Conservation (phyloP, 2,888 invertebrate genomes). For the Lordiphosa fenestrarum region DNA sequence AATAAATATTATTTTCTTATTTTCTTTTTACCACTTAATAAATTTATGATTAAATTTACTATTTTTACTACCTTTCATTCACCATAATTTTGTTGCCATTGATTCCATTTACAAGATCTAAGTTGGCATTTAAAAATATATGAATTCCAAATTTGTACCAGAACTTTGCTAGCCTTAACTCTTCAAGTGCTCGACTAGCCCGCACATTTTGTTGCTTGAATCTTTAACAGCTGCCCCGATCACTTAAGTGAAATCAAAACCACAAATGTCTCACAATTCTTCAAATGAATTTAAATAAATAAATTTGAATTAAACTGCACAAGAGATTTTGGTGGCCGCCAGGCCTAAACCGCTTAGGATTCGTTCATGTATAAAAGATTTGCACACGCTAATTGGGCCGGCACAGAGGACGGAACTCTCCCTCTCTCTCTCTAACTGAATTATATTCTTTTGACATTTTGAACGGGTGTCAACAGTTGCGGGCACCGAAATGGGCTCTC, state of each 20-base stretch:
- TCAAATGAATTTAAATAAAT: slow-evolving; percentile 63
- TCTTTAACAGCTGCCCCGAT: slow-evolving; percentile 23
- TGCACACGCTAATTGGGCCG: slow-evolving; percentile 68
- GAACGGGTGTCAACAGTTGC: slow-evolving; percentile 43
- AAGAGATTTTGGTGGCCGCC: slow-evolving; percentile 17
- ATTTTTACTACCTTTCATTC: no score
- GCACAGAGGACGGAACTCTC: slow-evolving; percentile 23
- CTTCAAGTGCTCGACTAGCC: slow-evolving; percentile 15
- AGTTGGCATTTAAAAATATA: no score
- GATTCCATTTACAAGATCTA: no score
- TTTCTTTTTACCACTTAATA: no score
- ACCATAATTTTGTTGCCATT: no score
- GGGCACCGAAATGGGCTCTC: slow-evolving; percentile 43
- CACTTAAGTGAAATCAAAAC: slow-evolving; percentile 31
- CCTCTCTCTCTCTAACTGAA: slow-evolving; percentile 17
- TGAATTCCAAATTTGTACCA: no score
- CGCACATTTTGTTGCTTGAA: slow-evolving; percentile 19
- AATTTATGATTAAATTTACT: no score
- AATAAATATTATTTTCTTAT: no score
- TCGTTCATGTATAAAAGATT: slow-evolving; percentile 63
- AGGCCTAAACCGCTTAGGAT: slow-evolving; percentile 65
- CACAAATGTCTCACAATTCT: slow-evolving; percentile 41
- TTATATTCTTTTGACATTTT: slow-evolving; percentile 51
- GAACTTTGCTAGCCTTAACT: background rate
- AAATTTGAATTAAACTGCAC: slow-evolving; percentile 46